Evolutionary conservation across 2,888 invertebrate species (phyloP), one percentile per base, ranked within the genome.

Genomic region (Panopea generosa): DNA sequence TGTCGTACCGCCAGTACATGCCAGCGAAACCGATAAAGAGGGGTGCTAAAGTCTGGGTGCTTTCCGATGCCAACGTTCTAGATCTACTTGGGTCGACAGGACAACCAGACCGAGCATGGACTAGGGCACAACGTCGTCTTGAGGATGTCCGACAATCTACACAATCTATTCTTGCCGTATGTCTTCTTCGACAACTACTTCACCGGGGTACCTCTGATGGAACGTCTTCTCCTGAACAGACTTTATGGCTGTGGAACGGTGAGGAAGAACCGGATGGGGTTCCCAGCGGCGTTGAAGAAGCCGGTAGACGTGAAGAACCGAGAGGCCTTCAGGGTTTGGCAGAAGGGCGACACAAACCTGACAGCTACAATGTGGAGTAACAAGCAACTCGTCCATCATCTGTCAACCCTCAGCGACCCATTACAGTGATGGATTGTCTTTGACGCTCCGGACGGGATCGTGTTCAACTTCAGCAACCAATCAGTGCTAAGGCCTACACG

Each of bases 161-260:
- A 56, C 1, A 16, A 29, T 9, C 49, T 66, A 1, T 40, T 68
- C 63, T n/a, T 63, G 59, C 38, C 55, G 63, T 24, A 67, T n/a
- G n/a, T n/a, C n/a, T n/a, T n/a, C n/a, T n/a, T n/a, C n/a, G n/a
- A n/a, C n/a, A n/a, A n/a, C n/a, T n/a, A n/a, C n/a, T n/a, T n/a
- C n/a, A n/a, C n/a, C n/a, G n/a, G n/a, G n/a, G n/a, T n/a, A n/a
- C n/a, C 38, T 20, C 72, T 72, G 14, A 68, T 57, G 1, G 38
- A 67, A 16, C 18, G 62, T 4, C 63, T 55, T 7, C 22, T 56
- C 9, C 33, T 11, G 0, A 26, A 61, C 16, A 66, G 73, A 14
- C 38, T 73, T 6, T 73, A 77, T 14, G 69, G 57, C 1, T 78
- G 78, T 40, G 67, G 78, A 11, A 78, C 70, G 20, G 66, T 73